Evolutionary conservation across 2,113 vertebrate genomes (phyloP).

Genomic region (Marcusenius ussheri): DNA sequence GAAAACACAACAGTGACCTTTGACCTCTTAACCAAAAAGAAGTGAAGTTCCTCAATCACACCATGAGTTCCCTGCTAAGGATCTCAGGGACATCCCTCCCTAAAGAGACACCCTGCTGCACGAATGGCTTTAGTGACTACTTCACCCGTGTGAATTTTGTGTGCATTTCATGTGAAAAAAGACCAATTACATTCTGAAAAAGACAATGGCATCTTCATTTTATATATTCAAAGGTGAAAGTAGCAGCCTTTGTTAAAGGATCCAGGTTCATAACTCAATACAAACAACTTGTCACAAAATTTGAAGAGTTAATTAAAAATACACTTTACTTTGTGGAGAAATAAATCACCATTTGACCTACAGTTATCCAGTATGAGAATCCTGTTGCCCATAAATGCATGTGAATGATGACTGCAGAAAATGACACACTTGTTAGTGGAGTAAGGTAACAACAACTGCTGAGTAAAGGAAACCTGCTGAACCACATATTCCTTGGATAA

Average conservation of each 20-base stretch:
- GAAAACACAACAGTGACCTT: slow-evolving; percentile 69
- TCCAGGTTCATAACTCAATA: background rate
- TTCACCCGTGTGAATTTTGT: slow-evolving; percentile 1
- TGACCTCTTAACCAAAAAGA: slow-evolving; percentile 59
- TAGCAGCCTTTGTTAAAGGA: background rate
- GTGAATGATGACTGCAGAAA: background rate
- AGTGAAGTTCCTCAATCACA: slow-evolving; percentile 10
- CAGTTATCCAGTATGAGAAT: background rate
- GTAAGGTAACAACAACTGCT: background rate
- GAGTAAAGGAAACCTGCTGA: background rate
- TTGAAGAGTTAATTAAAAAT: background rate
- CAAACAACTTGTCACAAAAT: background rate
- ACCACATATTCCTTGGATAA: background rate
- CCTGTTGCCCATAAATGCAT: background rate
- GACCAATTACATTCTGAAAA: background rate
- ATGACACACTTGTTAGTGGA: background rate
- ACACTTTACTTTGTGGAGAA: background rate
- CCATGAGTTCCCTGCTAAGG: background rate
- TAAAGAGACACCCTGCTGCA: background rate
- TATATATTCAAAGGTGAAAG: slow-evolving; percentile 1
- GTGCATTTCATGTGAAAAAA: slow-evolving; percentile 6
- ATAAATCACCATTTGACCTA: background rate
- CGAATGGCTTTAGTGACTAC: background rate
- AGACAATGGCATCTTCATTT: background rate
- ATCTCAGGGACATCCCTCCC: slow-evolving; percentile 4